Evolutionary conservation across 2,113 vertebrate species (phyloP).

Genomic region (Ptychochromis oligacanthus): DNA sequence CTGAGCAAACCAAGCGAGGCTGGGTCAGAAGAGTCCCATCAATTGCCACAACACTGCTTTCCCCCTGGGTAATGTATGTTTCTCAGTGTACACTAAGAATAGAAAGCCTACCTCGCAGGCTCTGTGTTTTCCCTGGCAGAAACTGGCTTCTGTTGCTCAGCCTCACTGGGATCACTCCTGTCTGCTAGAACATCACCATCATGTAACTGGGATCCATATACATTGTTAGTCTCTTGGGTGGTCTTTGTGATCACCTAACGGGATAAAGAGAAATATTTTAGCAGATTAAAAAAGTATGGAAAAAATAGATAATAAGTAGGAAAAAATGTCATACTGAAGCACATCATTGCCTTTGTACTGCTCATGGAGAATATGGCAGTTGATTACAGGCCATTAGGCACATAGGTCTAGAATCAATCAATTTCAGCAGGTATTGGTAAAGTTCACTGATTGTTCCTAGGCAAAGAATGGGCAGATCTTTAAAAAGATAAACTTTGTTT

Average conservation of each 20-base stretch:
- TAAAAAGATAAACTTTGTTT: no score
- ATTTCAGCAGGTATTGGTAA: no score
- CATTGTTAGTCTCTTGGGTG: neutral
- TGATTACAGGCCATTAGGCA: neutral
- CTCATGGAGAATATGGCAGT: neutral
- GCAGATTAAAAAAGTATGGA: neutral
- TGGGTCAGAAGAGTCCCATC: slow-evolving; percentile 44
- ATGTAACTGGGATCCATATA: slow-evolving; percentile 31
- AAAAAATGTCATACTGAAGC: neutral
- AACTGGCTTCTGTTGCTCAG: slow-evolving; percentile 21
- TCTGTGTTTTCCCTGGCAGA: slow-evolving; percentile 53
- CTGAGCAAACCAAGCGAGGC: slow-evolving; percentile 13
- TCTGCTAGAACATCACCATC: slow-evolving; percentile 35
- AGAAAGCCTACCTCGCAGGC: slow-evolving; percentile 68
- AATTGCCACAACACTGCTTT: slow-evolving; percentile 33
- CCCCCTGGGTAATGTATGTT: slow-evolving; percentile 40
- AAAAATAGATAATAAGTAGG: no score
- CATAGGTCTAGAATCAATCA: neutral
- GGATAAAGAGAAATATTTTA: neutral
- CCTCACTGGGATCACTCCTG: slow-evolving; percentile 30
- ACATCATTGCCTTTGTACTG: neutral
- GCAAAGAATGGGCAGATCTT: no score
- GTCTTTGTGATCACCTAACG: slow-evolving; percentile 20
- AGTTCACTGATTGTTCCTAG: no score
- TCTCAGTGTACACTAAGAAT: slow-evolving; percentile 64